Conservation (phyloP, 1,140 invertebrate species). For the Drosophila quadrilineata region DNA sequence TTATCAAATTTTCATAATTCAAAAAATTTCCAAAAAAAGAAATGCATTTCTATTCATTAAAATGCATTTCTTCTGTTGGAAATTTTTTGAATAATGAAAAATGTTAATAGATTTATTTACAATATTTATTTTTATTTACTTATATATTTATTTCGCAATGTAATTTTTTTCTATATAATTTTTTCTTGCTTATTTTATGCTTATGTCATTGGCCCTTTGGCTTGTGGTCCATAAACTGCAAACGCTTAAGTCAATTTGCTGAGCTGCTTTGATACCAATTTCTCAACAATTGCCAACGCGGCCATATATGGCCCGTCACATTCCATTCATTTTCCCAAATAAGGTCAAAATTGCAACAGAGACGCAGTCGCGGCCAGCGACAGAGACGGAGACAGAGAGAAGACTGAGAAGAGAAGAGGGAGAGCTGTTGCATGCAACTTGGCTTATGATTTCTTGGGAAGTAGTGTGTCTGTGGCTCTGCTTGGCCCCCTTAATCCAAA, state of each 20-base stretch:
- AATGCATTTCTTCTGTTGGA: no score
- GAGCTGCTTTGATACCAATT: conserved; percentile 13
- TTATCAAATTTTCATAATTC: no score
- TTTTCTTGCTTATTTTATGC: not conserved
- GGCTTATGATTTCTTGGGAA: conserved; percentile 65
- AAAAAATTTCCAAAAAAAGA: no score
- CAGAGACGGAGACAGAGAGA: not conserved
- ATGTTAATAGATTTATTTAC: no score
- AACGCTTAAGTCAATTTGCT: conserved; percentile 1
- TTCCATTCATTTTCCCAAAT: conserved; percentile 53
- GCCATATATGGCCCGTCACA: conserved; percentile 46
- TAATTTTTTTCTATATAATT: not conserved
- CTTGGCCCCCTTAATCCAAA: conserved; percentile 59
- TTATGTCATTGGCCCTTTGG: conserved; percentile 1
- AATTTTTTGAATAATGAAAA: no score
- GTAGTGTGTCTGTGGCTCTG: conserved; percentile 28
- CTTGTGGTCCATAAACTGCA: not conserved
- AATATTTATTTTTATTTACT: no score
- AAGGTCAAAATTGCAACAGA: conserved; percentile 67
- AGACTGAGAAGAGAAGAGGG: not conserved
- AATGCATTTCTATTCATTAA: no score
- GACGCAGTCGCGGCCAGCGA: no score
- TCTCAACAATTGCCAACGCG: conserved; percentile 38
- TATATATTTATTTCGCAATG: not conserved
- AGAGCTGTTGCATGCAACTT: conserved; percentile 7